A percentile compares a stretch with the other conserved stretches of the same genome.
Evolutionary conservation across 2,888 invertebrate species (phyloP).

Genomic region (Parnassius smintheus): DNA sequence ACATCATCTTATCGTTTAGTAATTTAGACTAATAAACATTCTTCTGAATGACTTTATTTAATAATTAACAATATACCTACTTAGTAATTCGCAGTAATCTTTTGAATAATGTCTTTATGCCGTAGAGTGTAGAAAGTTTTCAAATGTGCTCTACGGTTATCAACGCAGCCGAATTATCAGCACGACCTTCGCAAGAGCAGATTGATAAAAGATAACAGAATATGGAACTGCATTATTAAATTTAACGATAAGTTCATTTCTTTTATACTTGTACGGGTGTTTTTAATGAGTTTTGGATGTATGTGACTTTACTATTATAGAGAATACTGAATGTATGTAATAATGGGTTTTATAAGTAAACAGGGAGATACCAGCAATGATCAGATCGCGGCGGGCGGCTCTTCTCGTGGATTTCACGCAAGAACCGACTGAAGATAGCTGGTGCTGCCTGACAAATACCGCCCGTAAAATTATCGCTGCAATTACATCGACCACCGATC

Average conservation of each 20-base stretch:
- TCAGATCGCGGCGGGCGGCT: slow-evolving; percentile 33
- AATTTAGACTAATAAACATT: background rate
- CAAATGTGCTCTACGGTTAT: slow-evolving; percentile 26
- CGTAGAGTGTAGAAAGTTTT: slow-evolving; percentile 29
- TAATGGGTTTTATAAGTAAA: slow-evolving; percentile 30
- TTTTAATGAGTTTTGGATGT: slow-evolving; percentile 2
- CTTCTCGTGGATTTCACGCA: slow-evolving; percentile 48
- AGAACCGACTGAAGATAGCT: slow-evolving; percentile 65
- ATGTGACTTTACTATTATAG: background rate
- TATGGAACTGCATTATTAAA: slow-evolving; percentile 33
- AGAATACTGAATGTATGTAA: slow-evolving; percentile 1
- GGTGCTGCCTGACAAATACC: slow-evolving; percentile 41
- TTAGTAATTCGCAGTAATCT: slow-evolving; percentile 4
- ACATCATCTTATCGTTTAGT: background rate
- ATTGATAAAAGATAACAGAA: slow-evolving; percentile 77
- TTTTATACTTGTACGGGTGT: slow-evolving; percentile 5
- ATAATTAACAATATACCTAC: slow-evolving; percentile 1
- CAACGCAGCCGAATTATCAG: slow-evolving; percentile 57
- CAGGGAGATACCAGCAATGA: slow-evolving; percentile 1
- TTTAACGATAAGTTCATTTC: slow-evolving; percentile 8
- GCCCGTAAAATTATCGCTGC: slow-evolving; percentile 29
- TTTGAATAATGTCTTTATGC: slow-evolving; percentile 11
- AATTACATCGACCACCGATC: slow-evolving; percentile 21
- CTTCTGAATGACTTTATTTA: background rate
- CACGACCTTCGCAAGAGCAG: slow-evolving; percentile 74